These are phyloP conservation scores for Drosophila mojavensis DNA, from an alignment of 1,140 invertebrate species.

Conservation along the genomic window DNA sequence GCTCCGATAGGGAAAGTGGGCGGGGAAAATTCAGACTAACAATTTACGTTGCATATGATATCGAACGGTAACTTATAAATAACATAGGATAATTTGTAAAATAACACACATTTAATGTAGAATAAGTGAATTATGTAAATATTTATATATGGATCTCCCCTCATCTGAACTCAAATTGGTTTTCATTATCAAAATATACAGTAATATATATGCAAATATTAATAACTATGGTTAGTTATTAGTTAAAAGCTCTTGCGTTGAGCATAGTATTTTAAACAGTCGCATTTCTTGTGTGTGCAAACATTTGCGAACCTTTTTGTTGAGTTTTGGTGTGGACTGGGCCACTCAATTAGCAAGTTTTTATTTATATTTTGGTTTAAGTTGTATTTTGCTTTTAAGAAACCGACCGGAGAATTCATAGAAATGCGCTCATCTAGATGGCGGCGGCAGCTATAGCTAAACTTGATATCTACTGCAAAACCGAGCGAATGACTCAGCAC, in stretches of 20 bases:
- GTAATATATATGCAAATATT: background rate
- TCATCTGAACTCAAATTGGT: too few species aligned
- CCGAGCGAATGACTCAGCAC: constrained; percentile 36
- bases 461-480: constrained; percentile 29
- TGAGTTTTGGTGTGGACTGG: constrained; percentile 7
- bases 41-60: background rate
- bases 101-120: too few species aligned
- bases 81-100: too few species aligned
- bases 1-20: constrained; percentile 25
- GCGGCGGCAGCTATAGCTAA: background rate
- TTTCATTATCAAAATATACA: background rate
- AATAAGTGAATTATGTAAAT: background rate
- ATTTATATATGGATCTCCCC: background rate
- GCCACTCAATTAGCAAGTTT: constrained; percentile 34
- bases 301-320: constrained; percentile 24
- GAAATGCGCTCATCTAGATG: constrained; percentile 32
- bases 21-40: constrained; percentile 14
- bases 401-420: constrained; percentile 29
- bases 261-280: constrained; percentile 2
- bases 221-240: background rate
- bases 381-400: constrained; percentile 27
- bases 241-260: background rate
- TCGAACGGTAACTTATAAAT: background rate
- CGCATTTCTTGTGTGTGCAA: constrained; percentile 19
- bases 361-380: constrained; percentile 22